A percentile compares a stretch with the other conserved stretches of the same genome.
These are phyloP conservation scores for Sipha maydis DNA, from an alignment of 2,888 invertebrate species.

Conservation along the genomic window DNA sequence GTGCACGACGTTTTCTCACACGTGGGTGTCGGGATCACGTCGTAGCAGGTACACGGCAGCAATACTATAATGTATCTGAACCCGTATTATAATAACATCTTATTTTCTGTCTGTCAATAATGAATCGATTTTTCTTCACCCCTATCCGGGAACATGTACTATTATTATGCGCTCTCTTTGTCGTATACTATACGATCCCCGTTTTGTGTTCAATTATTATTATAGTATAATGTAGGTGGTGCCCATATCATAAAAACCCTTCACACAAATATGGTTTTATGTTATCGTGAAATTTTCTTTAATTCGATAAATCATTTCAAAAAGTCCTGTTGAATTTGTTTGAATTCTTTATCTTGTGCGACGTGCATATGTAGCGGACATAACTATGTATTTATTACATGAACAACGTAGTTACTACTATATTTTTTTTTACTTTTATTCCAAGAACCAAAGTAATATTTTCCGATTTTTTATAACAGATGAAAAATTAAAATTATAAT, in stretches of 20 bases:
- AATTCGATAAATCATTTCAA: neutral
- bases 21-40: neutral
- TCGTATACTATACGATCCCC: neutral
- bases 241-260: neutral
- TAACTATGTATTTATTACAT: too few species aligned
- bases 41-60: neutral
- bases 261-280: neutral
- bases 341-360: neutral
- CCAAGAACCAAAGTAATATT: too few species aligned
- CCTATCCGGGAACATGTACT: neutral
- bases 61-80: neutral
- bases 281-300: neutral
- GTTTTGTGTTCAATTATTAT: neutral
- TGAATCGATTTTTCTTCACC: constrained; percentile 10
- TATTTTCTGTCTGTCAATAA: neutral
- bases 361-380: too few species aligned
- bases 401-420: too few species aligned
- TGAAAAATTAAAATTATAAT: too few species aligned
- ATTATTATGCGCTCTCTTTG: neutral
- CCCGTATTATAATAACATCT: neutral
- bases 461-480: too few species aligned
- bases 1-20: neutral
- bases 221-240: neutral
- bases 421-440: too few species aligned
- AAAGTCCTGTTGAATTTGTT: neutral